Percentiles rank a stretch among this genome's conserved stretches.
phyloP scores from a whole-genome alignment of 2,888 invertebrate species.

The Ichneumoninae sp. region DNA sequence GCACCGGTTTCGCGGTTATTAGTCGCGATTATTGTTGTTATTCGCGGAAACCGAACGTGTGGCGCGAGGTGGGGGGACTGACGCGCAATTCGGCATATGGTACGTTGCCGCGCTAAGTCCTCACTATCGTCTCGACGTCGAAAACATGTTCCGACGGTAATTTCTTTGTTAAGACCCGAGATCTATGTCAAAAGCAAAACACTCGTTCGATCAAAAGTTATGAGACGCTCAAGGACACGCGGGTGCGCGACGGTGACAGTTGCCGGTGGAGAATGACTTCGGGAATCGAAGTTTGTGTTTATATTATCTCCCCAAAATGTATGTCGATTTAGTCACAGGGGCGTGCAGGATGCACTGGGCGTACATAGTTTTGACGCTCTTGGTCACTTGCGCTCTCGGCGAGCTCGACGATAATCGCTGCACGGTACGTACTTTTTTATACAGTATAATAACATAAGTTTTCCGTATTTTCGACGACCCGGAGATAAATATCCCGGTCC shows the following conservation, averaged over 20 bases:
- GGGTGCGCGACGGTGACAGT: conserved; percentile 26
- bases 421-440: conserved; percentile 34
- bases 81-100: conserved; percentile 58
- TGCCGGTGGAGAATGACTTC: neutral
- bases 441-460: neutral
- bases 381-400: conserved; percentile 15
- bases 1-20: conserved; percentile 16
- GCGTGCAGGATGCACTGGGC: conserved; percentile 31
- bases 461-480: neutral
- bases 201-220: conserved; percentile 3
- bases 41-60: conserved; percentile 30
- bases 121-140: neutral
- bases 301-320: neutral
- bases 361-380: conserved; percentile 21
- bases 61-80: conserved; percentile 11
- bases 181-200: neutral
- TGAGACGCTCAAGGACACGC: neutral
- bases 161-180: neutral
- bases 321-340: neutral
- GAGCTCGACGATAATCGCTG: conserved; percentile 33
- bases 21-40: conserved; percentile 39
- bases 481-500: neutral
- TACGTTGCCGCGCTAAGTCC: conserved; percentile 3
- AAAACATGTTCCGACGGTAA: neutral
- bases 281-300: neutral